Percentiles rank a stretch among this genome's conserved stretches.
Evolutionary conservation across 2,888 invertebrate species (phyloP).

Genomic region (Drosophila robusta): DNA sequence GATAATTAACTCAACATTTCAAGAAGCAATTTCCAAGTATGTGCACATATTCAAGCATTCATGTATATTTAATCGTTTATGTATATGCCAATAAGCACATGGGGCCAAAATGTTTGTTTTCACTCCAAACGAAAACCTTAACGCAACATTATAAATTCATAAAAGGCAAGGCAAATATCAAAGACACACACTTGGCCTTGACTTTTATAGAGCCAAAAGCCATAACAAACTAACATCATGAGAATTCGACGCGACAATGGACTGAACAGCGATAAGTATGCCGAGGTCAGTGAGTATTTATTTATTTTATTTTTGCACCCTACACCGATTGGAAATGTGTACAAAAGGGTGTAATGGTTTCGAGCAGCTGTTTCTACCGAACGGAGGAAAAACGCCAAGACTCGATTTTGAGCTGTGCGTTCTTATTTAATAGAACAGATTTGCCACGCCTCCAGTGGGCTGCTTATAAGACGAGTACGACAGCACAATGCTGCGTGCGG

Average conservation of each 20-base stretch:
- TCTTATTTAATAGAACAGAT: no score
- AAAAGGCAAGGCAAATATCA: slow-evolving; percentile 3
- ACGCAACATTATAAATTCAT: slow-evolving; percentile 13
- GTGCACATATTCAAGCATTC: not conserved
- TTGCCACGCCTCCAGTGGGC: no score
- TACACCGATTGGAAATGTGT: not conserved
- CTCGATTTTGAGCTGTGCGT: no score
- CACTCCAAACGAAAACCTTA: not conserved
- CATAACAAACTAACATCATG: slow-evolving; percentile 11
- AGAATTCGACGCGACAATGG: slow-evolving; percentile 26
- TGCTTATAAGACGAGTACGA: no score
- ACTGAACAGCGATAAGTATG: slow-evolving; percentile 32
- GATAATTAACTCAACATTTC: not conserved
- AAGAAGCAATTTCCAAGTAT: not conserved
- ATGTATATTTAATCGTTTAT: not conserved
- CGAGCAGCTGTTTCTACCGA: no score
- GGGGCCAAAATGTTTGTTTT: not conserved
- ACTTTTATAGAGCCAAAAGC: slow-evolving; percentile 41
- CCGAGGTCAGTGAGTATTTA: slow-evolving; percentile 43
- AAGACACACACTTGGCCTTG: slow-evolving; percentile 50
- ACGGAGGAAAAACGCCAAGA: no score
- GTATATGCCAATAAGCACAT: not conserved
- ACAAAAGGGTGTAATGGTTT: not conserved
- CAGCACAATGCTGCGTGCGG: no score
- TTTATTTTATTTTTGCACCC: slow-evolving; percentile 1